Evolutionary conservation across 2,888 invertebrate genomes (phyloP), one percentile per base, ranked within the genome.

Genomic region (Tetragnatha montana): DNA sequence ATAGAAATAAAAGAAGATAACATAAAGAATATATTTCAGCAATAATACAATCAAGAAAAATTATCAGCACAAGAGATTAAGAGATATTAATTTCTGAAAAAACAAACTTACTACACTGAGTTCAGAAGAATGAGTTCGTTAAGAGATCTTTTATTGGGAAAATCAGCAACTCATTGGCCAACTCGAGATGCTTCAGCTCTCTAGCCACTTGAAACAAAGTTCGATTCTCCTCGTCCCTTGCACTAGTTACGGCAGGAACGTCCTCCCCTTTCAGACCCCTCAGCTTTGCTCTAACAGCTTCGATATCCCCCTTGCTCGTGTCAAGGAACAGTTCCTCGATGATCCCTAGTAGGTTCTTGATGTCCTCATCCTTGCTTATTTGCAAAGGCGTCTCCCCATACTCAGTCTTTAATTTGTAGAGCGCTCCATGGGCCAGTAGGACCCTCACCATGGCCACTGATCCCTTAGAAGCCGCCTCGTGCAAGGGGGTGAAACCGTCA

Each of bases 401-500:
- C 6, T 14, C 1, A 7, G 69, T 70, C 35, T 70, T 69, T 7
- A 7, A 47, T 21, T 70, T 21, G 21, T 49, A 81, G 6, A 47
- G 6, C 8, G 81, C 70, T 6, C 81, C 81, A 49, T 81, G n/a
- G 10, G 19, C 70, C 49, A 81, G 49, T 49, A 81, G 35, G 21
- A 19, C n/a, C 35, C 14, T 71, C 12, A 22, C 70, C 8, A 60
- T 4, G 17, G 6, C 60, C 60, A 60, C 17, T 10, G 8, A 10
- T 60, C 60, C 8, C 10, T 8, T 7, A 0, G 8, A 60, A 60
- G 60, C 12, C 8, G 17, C 12, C 7, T 12, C 60, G 60, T 60
- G 8, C 12, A 60, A 17, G 10, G 60, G 60, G 17, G 17, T 60
- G 17, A 60, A 17, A 8, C 17, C 14, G 60, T 10, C 12, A 3